Base-by-base conservation (phyloP, 2,113 vertebrate species). In the Saccopteryx leptura region DNA sequence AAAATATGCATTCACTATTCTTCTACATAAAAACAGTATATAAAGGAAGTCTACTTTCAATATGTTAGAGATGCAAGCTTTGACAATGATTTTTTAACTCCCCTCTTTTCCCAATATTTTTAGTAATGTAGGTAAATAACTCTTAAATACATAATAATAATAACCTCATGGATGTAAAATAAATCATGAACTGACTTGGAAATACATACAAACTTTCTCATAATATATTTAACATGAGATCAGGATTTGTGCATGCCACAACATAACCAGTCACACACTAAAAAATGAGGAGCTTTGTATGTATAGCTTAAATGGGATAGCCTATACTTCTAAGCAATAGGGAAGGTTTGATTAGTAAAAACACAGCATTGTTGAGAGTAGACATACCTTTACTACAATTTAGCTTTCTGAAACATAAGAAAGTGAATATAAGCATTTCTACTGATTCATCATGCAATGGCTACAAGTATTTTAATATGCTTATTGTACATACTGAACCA, bases 331-430 rank as follows among this genome's bases (percentile, higher is more conserved):
- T 52, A 66, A 79, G 23, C 23, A 79, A 54, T 28, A 88, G 39
- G 7, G 19, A 80, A 50, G 4, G 2, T 50, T 56, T 82, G 17
- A 33, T n/a, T 28, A 31, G 39, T 88, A 72, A 83, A 95, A 76
- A 46, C 26, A 46, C 5, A 58, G 1, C 7, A 48, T 72, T 91
- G 31, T 76, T 79, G n/a, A 54, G 9, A 52, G 5, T 75, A 58
- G 28, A 50, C 15, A 66, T 28, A 66, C 4, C 19, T 46, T 6
- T 56, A 31, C 9, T 46, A 31, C 23, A 17, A 94, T 7, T 33
- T 4, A 28, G 4, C 72, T 88, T 93, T 68, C 23, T 94, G 39
- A 90, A 97, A 78, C 10, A n/a, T 31, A 71, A n/a, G n/a, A 87
- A 68, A 33, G 8, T 48, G 10, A 75, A 60, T 63, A 60, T 21